Evolutionary conservation across 2,888 invertebrate species (phyloP).

Genomic region (Lithophane leautieri): DNA sequence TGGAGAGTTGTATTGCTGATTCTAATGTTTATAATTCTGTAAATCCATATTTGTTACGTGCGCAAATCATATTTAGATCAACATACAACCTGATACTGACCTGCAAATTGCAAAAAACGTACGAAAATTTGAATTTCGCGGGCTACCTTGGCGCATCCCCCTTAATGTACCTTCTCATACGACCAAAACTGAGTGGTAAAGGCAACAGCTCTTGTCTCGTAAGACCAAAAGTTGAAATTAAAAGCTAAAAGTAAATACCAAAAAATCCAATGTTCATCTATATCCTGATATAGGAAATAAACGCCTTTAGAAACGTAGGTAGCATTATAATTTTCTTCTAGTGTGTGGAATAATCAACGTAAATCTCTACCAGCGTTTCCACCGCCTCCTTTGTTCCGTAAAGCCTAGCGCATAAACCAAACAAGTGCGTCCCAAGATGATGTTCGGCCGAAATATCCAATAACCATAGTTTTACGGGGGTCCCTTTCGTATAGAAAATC

Average conservation of each 20-base stretch:
- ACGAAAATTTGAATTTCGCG: too few species aligned
- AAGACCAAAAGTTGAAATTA: neutral
- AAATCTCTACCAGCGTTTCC: constrained; percentile 54
- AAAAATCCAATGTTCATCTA: neutral
- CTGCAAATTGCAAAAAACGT: too few species aligned
- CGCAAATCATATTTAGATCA: too few species aligned
- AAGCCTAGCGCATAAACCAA: constrained; percentile 76
- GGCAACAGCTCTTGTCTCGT: neutral
- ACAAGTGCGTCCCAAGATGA: constrained; percentile 80
- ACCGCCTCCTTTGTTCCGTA: constrained; percentile 63
- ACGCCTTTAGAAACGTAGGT: neutral
- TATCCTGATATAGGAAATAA: neutral
- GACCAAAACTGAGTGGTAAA: too few species aligned
- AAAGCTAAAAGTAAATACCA: neutral
- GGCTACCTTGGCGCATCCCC: too few species aligned
- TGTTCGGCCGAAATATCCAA: constrained; percentile 84
- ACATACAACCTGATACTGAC: too few species aligned
- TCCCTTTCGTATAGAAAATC: constrained; percentile 82
- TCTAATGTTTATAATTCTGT: too few species aligned
- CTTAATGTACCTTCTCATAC: neutral
- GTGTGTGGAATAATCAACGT: neutral
- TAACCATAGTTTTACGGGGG: constrained; percentile 88
- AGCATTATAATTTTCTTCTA: neutral
- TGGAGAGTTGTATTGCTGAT: too few species aligned
- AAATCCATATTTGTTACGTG: too few species aligned